Base-by-base conservation (phyloP, 2,888 invertebrate genomes). In the Lithodes maja region DNA sequence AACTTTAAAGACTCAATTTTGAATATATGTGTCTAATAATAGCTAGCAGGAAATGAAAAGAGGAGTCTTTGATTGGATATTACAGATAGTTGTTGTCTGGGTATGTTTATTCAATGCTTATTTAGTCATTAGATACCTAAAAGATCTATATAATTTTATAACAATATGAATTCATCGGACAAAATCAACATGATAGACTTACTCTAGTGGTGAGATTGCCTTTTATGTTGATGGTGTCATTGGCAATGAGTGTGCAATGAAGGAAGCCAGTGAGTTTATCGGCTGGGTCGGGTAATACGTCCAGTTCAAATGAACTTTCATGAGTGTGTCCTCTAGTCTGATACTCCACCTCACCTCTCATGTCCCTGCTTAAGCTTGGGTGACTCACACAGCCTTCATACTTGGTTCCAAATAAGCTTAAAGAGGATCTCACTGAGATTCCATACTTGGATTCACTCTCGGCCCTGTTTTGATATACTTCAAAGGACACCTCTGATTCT, bases 371-470 rank as follows among this genome's bases (percentile, higher is more conserved):
- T 49, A 87, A 53, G 7, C 49, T 9, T 69, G 83, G 77, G 52
- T 87, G 87, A 33, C 83, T 87, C 54, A 87, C 5, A 12, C 55
- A 50, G 5, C 83, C 83, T 54, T 87, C 77, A 77, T 69, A 87
- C 33, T 88, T 88, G 61, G 79, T n/a, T 3, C 83, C 84, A 15
- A 5, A 71, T 12, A 5, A 71, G 71, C 17, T 71, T 3, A 12
- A 5, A n/a, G 71, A 71, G 71, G 71, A 12, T 17, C 2, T 17
- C 68, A 50, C 81, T 0, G 68, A 49, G 15, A 81, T 1, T 49
- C 68, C 81, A 12, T 81, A 81, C 68, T 88, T 88, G 74, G 55
- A 53, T 1, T 85, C 81, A 15, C 84, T 81, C 17, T 15, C 68
- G 79, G 7, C 52, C 17, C 54, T 84, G 49, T 88, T 80, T 3